These are phyloP conservation scores for Andrena dorsata DNA, from an alignment of 2,888 invertebrate genomes.

Conservation along the genomic window DNA sequence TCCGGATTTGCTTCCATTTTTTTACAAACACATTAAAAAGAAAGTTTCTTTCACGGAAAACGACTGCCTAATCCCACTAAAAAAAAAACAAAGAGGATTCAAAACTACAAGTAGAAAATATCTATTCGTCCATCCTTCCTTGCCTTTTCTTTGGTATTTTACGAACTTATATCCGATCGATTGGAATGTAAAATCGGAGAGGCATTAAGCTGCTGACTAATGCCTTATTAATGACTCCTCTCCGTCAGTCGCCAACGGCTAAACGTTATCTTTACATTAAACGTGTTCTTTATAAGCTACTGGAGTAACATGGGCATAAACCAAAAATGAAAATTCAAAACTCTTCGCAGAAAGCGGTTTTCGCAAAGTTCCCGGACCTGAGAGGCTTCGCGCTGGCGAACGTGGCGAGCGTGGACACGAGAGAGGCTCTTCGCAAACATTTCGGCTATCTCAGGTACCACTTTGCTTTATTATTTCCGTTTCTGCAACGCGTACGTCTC, in stretches of 20 bases:
- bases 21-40: no score
- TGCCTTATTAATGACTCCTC: slow-evolving; percentile 8
- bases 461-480: not conserved
- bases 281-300: not conserved
- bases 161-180: not conserved
- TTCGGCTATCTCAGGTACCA: slow-evolving; percentile 90
- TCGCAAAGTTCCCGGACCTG: slow-evolving; percentile 95
- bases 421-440: slow-evolving; percentile 93
- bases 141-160: not conserved
- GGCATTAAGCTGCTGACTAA: not conserved
- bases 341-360: slow-evolving; percentile 93
- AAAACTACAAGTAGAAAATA: no score
- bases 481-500: not conserved
- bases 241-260: slow-evolving; percentile 9
- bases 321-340: slow-evolving; percentile 34
- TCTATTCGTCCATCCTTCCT: no score
- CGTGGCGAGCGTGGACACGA: slow-evolving; percentile 97
- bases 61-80: no score
- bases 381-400: slow-evolving; percentile 95
- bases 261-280: not conserved
- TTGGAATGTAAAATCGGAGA: not conserved
- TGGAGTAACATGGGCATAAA: slow-evolving; percentile 3
- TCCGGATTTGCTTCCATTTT: no score
- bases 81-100: no score
- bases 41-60: no score